Percentiles rank a stretch among this genome's conserved stretches.
Evolutionary conservation across 2,113 vertebrate species (phyloP).

Genomic region (Oxyruncus cristatus): DNA sequence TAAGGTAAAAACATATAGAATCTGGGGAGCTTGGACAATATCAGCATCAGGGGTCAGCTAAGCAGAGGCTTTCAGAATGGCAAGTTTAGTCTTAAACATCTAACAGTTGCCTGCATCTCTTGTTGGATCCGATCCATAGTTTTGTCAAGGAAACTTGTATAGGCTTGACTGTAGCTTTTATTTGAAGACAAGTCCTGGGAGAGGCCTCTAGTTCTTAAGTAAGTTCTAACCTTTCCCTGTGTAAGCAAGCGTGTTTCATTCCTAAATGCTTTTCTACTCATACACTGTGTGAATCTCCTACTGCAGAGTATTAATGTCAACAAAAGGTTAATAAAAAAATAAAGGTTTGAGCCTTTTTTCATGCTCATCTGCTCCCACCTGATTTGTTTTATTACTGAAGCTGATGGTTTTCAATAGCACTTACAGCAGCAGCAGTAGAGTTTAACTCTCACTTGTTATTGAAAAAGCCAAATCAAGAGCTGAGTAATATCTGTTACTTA

Average conservation of each 20-base stretch:
- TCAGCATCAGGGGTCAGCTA: background rate
- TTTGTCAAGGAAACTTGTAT: background rate
- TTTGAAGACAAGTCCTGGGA: conserved; percentile 34
- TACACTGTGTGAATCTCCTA: background rate
- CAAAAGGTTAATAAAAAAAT: conserved; percentile 63
- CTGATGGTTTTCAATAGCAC: conserved; percentile 3
- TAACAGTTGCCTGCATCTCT: background rate
- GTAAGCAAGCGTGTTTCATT: background rate
- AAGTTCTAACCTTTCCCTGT: conserved; percentile 49
- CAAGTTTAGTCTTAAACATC: background rate
- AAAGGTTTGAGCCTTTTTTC: background rate
- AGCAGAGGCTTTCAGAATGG: background rate
- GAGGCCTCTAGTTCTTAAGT: background rate
- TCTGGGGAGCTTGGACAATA: background rate
- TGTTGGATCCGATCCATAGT: background rate
- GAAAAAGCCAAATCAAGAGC: conserved; percentile 32
- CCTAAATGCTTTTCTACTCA: conserved; percentile 2
- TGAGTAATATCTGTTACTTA: conserved; percentile 25
- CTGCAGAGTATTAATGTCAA: conserved; percentile 49
- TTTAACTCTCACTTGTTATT: conserved; percentile 31
- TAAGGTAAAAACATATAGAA: background rate
- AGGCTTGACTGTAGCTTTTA: background rate
- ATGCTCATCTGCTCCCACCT: background rate
- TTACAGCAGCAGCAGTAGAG: background rate
- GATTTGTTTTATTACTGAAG: conserved; percentile 39